Conservation (phyloP, 2,797 vertebrate species). For the Epinephelus coioides region DNA sequence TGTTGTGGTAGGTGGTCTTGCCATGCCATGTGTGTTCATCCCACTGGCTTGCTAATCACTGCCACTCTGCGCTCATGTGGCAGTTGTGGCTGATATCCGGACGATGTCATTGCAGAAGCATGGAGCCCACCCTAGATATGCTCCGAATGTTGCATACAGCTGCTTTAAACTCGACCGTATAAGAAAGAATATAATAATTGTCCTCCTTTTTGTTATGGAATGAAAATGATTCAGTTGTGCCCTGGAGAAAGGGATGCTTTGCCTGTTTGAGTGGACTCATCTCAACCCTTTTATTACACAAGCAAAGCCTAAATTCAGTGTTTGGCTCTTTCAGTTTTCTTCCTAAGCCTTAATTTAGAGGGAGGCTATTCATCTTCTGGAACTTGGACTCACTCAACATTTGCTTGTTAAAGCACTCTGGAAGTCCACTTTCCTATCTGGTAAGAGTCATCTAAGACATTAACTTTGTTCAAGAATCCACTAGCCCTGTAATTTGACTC, state of each 20-base stretch:
- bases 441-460: conserved; percentile 13
- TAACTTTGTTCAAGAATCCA: conserved; percentile 45
- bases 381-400: conserved; percentile 13
- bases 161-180: background rate
- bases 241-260: background rate
- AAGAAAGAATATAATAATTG: background rate
- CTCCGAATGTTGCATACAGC: too few relatives aligned
- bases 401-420: conserved; percentile 30
- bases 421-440: conserved; percentile 22
- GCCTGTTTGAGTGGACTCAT: conserved; percentile 1
- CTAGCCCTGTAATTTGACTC: conserved; percentile 49
- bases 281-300: conserved; percentile 9
- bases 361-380: conserved; percentile 15
- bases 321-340: conserved; percentile 6
- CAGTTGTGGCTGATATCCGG: too few relatives aligned
- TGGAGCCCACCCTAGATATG: too few relatives aligned
- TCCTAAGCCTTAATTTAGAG: background rate
- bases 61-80: too few relatives aligned
- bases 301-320: background rate
- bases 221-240: background rate
- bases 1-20: too few relatives aligned
- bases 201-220: background rate
- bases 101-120: too few relatives aligned
- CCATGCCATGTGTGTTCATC: too few relatives aligned
- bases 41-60: too few relatives aligned